Base-by-base conservation (phyloP, 1,140 invertebrate genomes). In the Branchinecta lynchi region DNA sequence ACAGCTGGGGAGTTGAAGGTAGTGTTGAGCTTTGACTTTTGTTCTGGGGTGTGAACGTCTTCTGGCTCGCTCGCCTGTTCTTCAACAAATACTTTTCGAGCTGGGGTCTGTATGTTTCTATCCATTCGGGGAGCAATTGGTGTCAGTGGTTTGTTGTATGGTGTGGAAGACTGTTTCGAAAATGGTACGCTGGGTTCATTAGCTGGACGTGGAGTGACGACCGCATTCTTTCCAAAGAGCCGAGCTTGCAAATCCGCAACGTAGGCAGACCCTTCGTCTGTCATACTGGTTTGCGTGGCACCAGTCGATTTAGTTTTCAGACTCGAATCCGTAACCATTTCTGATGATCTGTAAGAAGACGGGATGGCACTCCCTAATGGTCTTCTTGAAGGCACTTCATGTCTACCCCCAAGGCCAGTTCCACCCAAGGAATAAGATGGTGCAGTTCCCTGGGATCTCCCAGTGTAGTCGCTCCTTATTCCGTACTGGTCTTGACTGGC, bases 1-100 rank as follows among this genome's bases (percentile, higher is more conserved):
- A 60, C 17, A 60, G 51, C 51, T 60, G 51, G 51, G 17, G 51
- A 60, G 17, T 60, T 60, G 51, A 60, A 60, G 12, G 51, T 60
- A 20, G 12, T 60, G 51, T 60, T 60, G 12, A 60, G 17, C 17
- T 60, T 60, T 15, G 51, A 15, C 5, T 32, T 32, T 32, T 32
- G 32, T 60, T 12, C 12, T 20, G 51, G 51, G 3, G 51, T 60
- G 12, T 15, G 12, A 60, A 15, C 12, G 17, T 60, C 51, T 32
- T 32, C 32, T 32, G 32, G 32, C 32, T 32, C 32, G 17, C 51
- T 60, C 2, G 51, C 12, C 17, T 60, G 51, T 60, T 60, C 51
- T 60, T 60, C 51, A 60, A 15, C 12, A 60, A 60, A 60, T 1
- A 32, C 32, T 20, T 20, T 12, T 15, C 51, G 51, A 60, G 51